Base-by-base conservation (phyloP, 53 echinoderm and acorn worm genomes). In the Apostichopus leukothele region DNA sequence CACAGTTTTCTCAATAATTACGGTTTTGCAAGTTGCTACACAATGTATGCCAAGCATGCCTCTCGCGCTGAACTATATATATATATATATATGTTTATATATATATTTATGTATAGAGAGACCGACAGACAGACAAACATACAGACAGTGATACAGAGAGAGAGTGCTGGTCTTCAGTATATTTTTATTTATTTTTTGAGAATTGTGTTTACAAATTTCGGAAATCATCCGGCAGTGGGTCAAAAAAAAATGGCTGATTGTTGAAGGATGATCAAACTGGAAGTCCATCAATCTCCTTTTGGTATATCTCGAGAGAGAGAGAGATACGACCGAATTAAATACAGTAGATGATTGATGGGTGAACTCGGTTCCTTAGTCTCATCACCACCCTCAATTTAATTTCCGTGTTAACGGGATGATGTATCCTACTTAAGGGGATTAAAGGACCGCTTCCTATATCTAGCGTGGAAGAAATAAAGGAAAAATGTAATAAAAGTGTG, bases 301-400 rank as follows among this genome's bases (percentile, higher is more conserved):
- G 5, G 20, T 80, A 54, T 20, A 80, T 80, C 59, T 80, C 59
- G 20, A 19, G 79, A 27, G 79, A 19, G 79, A 27, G 79, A 51
- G 79, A 14, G 51, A 78, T 53, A 78, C 79, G 7, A 13, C 51
- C 3, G 50, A 21, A 80, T 54, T 80, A 59, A 77, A 80, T 55
- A 23, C 5, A 2, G 25, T 10, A 18, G 9, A 54, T 80, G 59
- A 80, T 80, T 53, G 80, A 80, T 80, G 13, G 54, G 23, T 18
- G 55, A 18, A 59, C 52, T 80, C 10, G 59, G 53, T 80, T 20
- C 80, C 80, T 55, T 59, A 20, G 22, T 54, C 55, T 80, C 80
- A 55, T 80, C 80, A 80, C 59, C 80, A 57, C 80, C 80, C 19
- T 10, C 80, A n/a, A 80, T 59, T 80, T 80, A 80, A 54, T 59